Evolutionary conservation across 2,113 vertebrate species (phyloP).

Genomic region (Marmota monax): DNA sequence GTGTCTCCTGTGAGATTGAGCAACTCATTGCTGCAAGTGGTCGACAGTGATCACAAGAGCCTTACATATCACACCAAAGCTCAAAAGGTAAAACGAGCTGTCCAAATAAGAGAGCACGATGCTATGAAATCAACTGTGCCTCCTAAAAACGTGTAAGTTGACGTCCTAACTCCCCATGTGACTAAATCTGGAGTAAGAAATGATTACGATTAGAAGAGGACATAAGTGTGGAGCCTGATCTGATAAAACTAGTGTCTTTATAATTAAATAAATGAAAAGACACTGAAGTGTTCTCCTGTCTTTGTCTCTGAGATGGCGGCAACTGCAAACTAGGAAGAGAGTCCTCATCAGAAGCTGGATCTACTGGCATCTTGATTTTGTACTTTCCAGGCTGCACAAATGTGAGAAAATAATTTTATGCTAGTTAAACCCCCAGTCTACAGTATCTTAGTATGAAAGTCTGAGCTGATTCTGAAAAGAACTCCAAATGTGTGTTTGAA

Average conservation of each 20-base stretch:
- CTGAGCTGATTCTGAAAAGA: not conserved
- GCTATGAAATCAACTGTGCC: not conserved
- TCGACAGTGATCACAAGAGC: not conserved
- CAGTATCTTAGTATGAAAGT: not conserved
- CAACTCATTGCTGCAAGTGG: not conserved
- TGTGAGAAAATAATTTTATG: not conserved
- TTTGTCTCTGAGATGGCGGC: not conserved
- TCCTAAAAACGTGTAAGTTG: not conserved
- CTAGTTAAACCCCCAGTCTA: not conserved
- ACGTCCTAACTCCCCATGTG: not conserved
- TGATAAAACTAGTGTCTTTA: not conserved
- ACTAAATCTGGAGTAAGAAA: not conserved
- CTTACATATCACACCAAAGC: not conserved
- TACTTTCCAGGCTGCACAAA: not conserved
- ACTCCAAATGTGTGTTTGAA: not conserved
- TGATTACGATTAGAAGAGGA: not conserved
- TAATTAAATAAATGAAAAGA: not conserved
- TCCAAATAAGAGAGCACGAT: not conserved
- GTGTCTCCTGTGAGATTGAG: not conserved
- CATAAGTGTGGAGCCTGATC: not conserved
- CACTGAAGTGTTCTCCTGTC: not conserved
- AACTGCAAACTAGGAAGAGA: not conserved
- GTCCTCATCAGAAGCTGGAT: not conserved
- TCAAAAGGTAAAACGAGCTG: not conserved
- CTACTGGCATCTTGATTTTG: not conserved